A percentile compares a stretch with the other conserved stretches of the same genome.
phyloP scores from a whole-genome alignment of 64 coral and sea anemone genomes.

The Pocillopora verrucosa region DNA sequence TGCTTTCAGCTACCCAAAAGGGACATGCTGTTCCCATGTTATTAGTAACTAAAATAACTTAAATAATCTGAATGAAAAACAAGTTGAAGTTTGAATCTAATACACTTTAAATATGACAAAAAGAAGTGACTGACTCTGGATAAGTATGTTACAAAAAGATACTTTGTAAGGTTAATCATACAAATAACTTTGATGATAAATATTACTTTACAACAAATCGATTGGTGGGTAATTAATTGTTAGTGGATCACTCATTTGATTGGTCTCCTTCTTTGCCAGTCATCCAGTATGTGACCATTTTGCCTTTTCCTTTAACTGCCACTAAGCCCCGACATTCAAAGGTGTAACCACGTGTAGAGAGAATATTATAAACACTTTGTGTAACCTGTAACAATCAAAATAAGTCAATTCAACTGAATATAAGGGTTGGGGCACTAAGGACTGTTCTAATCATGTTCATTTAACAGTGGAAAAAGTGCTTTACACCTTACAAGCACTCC shows the following conservation, averaged over 20 bases:
- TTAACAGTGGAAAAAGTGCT: too few species aligned
- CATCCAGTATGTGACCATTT: slow-evolving; percentile 97
- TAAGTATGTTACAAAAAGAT: not conserved
- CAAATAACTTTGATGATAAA: slow-evolving; percentile 3
- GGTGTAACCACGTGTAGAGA: slow-evolving; percentile 95
- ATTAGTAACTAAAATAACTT: too few species aligned
- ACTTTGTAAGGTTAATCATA: not conserved
- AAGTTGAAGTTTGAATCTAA: too few species aligned
- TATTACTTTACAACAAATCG: not conserved
- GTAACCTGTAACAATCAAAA: slow-evolving; percentile 55
- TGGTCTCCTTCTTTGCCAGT: slow-evolving; percentile 92
- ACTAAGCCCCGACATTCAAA: slow-evolving; percentile 97
- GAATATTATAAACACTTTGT: slow-evolving; percentile 92
- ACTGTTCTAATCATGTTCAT: too few species aligned
- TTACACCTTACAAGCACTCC: too few species aligned
- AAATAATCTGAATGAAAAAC: too few species aligned
- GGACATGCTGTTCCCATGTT: too few species aligned
- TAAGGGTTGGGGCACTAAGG: too few species aligned
- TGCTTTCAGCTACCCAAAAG: too few species aligned
- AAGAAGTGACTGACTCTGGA: not conserved
- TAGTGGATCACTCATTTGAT: not conserved
- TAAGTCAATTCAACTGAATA: not conserved
- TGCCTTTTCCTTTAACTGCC: slow-evolving; percentile 96
- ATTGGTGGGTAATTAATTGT: not conserved
- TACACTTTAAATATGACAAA: too few species aligned